Conservation (phyloP, 2,113 vertebrate species). For the Crotalus helleri region DNA sequence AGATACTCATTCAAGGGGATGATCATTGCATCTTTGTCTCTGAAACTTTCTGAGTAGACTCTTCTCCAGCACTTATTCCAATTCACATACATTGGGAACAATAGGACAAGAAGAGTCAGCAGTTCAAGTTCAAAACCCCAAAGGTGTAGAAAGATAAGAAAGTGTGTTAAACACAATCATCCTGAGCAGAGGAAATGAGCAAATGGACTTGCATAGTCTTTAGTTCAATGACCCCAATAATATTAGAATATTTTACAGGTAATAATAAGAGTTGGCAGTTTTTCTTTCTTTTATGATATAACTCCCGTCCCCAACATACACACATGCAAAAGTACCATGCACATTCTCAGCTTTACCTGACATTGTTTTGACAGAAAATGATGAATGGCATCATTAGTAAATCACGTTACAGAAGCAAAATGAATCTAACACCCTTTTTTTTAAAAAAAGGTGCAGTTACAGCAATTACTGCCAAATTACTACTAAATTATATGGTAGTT, state of each 20-base stretch:
- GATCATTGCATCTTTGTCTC: not conserved
- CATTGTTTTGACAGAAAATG: conserved; percentile 53
- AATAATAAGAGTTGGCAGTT: conserved; percentile 30
- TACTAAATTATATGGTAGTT: conserved; percentile 44
- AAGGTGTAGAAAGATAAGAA: not conserved
- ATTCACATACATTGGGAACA: not conserved
- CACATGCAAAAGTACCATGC: conserved; percentile 8
- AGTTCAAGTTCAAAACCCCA: not conserved
- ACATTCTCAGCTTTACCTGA: conserved; percentile 46
- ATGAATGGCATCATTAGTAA: conserved; percentile 57
- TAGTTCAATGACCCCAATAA: conserved; percentile 40
- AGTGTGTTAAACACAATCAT: conserved; percentile 36
- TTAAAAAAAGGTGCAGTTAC: conserved; percentile 16
- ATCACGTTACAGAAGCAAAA: conserved; percentile 46
- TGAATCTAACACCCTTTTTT: conserved; percentile 34
- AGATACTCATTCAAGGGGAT: not conserved
- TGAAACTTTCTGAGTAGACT: not conserved
- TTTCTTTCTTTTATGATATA: conserved; percentile 41
- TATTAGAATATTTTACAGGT: conserved; percentile 39
- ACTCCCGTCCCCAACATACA: conserved; percentile 27
- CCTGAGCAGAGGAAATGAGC: conserved; percentile 30
- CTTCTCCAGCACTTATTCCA: not conserved
- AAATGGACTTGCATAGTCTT: conserved; percentile 46
- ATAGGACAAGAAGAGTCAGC: not conserved
- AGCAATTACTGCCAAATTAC: conserved; percentile 55